Evolutionary conservation across 64 coral and sea anemone species (phyloP).

Genomic region (Platygyra sinensis): DNA sequence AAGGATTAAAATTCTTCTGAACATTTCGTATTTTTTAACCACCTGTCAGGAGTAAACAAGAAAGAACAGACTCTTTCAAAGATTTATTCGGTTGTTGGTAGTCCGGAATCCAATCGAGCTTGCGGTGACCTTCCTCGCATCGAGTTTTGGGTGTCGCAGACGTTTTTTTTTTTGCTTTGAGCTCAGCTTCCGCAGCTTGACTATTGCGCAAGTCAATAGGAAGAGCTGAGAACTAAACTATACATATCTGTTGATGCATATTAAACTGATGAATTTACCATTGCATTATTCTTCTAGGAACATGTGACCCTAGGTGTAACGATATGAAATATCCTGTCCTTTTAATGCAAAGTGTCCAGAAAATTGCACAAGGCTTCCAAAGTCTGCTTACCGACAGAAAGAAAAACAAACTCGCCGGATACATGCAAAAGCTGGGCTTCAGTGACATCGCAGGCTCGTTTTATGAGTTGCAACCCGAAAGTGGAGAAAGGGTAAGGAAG

Average conservation of each 20-base stretch:
- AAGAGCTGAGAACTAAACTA: no score
- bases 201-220: no score
- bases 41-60: no score
- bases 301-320: not conserved
- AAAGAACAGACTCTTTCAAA: no score
- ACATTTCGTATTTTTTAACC: no score
- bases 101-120: no score
- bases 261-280: not conserved
- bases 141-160: no score
- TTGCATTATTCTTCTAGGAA: not conserved
- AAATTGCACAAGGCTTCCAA: not conserved
- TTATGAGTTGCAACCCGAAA: not conserved
- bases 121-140: no score
- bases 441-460: constrained; percentile 13
- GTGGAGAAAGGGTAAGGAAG: not conserved
- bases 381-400: constrained; percentile 5
- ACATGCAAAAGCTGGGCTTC: constrained; percentile 40
- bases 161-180: no score
- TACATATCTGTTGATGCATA: not conserved
- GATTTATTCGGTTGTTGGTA: no score
- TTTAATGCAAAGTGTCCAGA: not conserved
- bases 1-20: no score
- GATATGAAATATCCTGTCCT: constrained; percentile 40
- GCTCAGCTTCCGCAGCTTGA: no score
- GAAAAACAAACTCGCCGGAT: constrained; percentile 23